Base-by-base conservation (phyloP, 2,113 vertebrate genomes). In the Albula goreensis region DNA sequence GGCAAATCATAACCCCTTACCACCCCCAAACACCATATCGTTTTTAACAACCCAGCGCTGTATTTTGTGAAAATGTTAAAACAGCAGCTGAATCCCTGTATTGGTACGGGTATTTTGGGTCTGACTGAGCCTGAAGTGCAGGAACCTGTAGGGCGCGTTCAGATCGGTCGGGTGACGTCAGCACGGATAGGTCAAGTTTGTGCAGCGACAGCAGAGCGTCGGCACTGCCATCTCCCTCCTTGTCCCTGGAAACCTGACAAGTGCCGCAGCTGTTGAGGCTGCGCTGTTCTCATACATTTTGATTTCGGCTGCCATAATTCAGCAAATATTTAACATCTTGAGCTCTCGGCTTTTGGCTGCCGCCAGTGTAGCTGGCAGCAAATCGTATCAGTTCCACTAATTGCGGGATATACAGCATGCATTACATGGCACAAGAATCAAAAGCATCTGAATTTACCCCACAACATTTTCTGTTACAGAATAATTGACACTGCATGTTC, bases 181-280 rank as follows among this genome's bases (percentile, higher is more conserved):
- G 3, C 8, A 17, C n/a, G 13, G 63, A 70, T 70, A 70, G 63
- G 17, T 70, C 63, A 74, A 31, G 22, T 74, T 74, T 74, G n/a
- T 74, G 70, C 70, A 74, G 31, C 31, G 70, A 74, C 70, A 74
- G 22, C 8, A 22, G 22, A 31, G 70, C 22, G 31, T 31, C 31
- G 70, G 70, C 70, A 31, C 2, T 74, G 70, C 22, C 25, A 31
- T 74, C n/a, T n/a, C 63, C 63, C 63, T 22, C 70, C 70, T 74
- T 10, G 22, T 74, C 70, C 31, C 70, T 51, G n/a, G 70, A 84
- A 84, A 84, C 50, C 50, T 19, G 50, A 50, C 66, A 84, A 84
- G 50, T 25, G 11, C 22, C 50, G 17, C 50, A 15, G 13, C 51
- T 41, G 50, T 53, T 78, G 66, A 51, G 15, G 51, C 70, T 77